phyloP scores from a whole-genome alignment of 2,113 vertebrate genomes.

The Accipiter virgatus region DNA sequence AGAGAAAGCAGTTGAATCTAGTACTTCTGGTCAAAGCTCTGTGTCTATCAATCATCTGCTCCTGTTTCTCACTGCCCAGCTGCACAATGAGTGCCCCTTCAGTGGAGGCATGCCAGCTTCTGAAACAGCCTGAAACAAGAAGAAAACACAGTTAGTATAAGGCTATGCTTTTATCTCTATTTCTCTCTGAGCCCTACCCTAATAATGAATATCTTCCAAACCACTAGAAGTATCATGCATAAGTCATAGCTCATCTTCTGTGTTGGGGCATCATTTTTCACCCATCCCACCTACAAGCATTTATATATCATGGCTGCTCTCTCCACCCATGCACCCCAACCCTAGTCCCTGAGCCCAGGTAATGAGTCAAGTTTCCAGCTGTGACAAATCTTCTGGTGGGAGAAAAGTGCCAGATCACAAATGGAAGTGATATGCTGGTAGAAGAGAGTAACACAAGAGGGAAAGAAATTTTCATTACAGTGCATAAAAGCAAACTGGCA shows the following conservation, averaged over 20 bases:
- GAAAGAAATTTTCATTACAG: neutral
- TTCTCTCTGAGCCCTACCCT: neutral
- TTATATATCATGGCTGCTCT: neutral
- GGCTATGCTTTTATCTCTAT: neutral
- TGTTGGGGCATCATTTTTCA: neutral
- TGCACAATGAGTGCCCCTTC: neutral
- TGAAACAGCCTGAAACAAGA: neutral
- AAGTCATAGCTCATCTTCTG: neutral
- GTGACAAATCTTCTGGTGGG: neutral
- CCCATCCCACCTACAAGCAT: neutral
- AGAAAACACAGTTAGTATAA: neutral
- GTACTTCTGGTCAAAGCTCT: neutral
- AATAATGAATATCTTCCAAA: neutral
- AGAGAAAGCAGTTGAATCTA: neutral
- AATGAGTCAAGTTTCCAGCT: neutral
- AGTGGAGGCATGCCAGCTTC: neutral
- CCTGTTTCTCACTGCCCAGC: neutral
- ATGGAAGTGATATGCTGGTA: neutral
- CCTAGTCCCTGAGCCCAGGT: neutral
- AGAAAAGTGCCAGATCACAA: neutral
- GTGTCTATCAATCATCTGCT: neutral
- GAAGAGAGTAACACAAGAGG: neutral
- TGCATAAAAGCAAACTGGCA: neutral
- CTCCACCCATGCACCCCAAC: neutral
- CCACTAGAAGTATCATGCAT: neutral